Conservation (phyloP, 23 tunicate species). For the Clavelina lepadiformis region DNA sequence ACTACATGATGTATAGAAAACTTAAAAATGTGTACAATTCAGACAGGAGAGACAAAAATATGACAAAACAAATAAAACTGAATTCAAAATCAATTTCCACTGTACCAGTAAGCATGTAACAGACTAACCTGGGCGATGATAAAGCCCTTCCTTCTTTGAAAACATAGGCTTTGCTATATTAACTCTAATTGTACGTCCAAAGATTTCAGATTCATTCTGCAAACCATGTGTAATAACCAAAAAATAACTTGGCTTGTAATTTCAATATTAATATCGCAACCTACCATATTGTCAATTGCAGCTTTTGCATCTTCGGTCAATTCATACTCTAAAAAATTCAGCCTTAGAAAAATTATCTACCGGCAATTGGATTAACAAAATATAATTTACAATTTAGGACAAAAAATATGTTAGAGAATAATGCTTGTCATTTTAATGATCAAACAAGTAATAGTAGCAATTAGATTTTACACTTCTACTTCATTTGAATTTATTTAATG, state of each 20-base stretch:
- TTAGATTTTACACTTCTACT: too few relatives aligned
- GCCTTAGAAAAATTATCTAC: too few relatives aligned
- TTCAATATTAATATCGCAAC: background rate
- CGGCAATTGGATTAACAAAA: background rate
- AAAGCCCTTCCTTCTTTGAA: conserved; percentile 74
- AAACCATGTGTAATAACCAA: background rate
- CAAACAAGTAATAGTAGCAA: too few relatives aligned
- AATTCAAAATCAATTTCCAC: too few relatives aligned
- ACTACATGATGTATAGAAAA: background rate
- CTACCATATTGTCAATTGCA: conserved; percentile 96
- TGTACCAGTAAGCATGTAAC: background rate
- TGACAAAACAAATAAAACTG: too few relatives aligned
- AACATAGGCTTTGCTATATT: conserved; percentile 96
- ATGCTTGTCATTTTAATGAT: too few relatives aligned
- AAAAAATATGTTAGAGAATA: too few relatives aligned
- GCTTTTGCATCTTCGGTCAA: conserved; percentile 92
- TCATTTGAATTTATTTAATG: too few relatives aligned
- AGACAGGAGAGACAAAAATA: too few relatives aligned
- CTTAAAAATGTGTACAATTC: too few relatives aligned
- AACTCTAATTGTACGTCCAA: conserved; percentile 85
- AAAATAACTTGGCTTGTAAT: background rate
- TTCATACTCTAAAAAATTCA: conserved; percentile 88
- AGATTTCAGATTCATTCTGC: conserved; percentile 89
- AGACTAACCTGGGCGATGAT: conserved; percentile 59
- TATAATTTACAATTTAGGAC: too few relatives aligned